phyloP scores from a whole-genome alignment of 2,113 vertebrate species.

The Erythrolamprus reginae region DNA sequence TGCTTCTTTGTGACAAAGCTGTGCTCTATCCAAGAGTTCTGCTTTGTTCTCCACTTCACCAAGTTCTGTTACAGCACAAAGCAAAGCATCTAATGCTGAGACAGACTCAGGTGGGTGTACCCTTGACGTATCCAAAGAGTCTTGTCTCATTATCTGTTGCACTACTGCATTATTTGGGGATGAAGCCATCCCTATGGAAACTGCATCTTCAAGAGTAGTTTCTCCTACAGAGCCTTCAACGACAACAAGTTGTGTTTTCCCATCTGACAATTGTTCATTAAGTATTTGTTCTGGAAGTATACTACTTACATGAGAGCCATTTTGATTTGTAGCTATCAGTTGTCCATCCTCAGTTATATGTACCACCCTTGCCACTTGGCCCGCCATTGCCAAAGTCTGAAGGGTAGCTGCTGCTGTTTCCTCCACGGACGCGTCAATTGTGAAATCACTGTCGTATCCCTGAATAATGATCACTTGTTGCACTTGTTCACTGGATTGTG shows the following conservation, averaged over 20 bases:
- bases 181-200: conserved; percentile 44
- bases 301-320: conserved; percentile 54
- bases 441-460: conserved; percentile 77
- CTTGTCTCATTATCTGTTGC: conserved; percentile 66
- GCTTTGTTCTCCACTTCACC: conserved; percentile 70
- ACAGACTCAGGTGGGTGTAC: conserved; percentile 71
- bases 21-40: conserved; percentile 45
- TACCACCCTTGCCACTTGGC: conserved; percentile 88
- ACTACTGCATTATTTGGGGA: conserved; percentile 57
- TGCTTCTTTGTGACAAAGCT: conserved; percentile 51
- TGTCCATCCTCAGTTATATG: conserved; percentile 94
- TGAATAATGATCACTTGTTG: conserved; percentile 98
- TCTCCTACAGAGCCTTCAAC: conserved; percentile 71
- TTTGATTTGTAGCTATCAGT: conserved; percentile 79
- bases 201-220: conserved; percentile 43
- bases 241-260: conserved; percentile 85
- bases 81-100: conserved; percentile 86
- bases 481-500: conserved; percentile 65
- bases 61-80: conserved; percentile 89
- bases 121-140: conserved; percentile 54
- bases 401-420: conserved; percentile 91
- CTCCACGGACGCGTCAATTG: conserved; percentile 84
- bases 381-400: conserved; percentile 92
- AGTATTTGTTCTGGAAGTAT: conserved; percentile 66
- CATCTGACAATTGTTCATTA: conserved; percentile 62